These are phyloP conservation scores for Thymelicus acteon DNA, from an alignment of 2,888 invertebrate species.

Conservation along the genomic window DNA sequence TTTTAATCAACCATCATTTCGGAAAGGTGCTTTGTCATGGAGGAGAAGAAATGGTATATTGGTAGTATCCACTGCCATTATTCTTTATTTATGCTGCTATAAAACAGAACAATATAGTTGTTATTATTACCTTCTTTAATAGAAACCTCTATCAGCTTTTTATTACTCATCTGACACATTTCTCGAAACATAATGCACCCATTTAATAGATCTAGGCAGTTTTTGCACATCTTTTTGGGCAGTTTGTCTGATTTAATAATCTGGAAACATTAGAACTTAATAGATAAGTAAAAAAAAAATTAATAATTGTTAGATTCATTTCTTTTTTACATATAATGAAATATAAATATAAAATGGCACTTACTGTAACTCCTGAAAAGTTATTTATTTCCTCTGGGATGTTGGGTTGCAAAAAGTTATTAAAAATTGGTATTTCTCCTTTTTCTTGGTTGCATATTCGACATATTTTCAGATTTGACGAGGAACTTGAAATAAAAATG, in stretches of 20 bases:
- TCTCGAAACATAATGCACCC: constrained; percentile 74
- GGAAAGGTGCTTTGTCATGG: no score
- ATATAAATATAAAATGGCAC: constrained; percentile 43
- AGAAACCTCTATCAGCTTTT: constrained; percentile 55
- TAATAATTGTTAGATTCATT: not conserved
- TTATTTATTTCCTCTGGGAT: constrained; percentile 70
- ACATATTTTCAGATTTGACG: constrained; percentile 51
- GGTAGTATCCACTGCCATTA: no score
- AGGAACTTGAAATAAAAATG: constrained; percentile 9
- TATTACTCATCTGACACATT: constrained; percentile 68
- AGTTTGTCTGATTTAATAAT: constrained; percentile 61
- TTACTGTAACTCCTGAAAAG: constrained; percentile 71
- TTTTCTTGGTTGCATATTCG: constrained; percentile 67
- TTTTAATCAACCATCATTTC: no score
- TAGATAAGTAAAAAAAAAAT: constrained; percentile 16
- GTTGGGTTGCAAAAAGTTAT: constrained; percentile 63
- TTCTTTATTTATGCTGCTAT: no score
- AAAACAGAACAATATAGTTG: not conserved
- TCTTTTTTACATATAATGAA: no score
- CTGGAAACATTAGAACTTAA: constrained; percentile 48
- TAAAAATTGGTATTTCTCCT: constrained; percentile 71
- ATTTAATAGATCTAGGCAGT: constrained; percentile 69
- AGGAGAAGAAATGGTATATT: no score
- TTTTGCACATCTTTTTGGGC: constrained; percentile 69
- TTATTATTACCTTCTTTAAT: constrained; percentile 67